phyloP scores from a whole-genome alignment of 2,113 vertebrate genomes.

The Xiphorhynchus elegans region DNA sequence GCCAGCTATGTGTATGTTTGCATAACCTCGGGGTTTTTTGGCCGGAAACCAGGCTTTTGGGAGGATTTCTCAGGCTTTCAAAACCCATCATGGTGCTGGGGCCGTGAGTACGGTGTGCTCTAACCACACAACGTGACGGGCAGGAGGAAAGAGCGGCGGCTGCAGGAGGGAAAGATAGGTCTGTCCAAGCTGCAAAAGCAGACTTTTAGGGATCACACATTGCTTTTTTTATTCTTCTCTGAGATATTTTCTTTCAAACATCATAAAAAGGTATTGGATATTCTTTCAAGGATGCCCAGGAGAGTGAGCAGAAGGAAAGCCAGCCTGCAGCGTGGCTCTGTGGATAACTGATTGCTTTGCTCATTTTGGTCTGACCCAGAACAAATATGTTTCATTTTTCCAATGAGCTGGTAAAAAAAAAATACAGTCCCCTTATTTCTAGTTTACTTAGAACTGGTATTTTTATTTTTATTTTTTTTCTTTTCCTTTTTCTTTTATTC shows the following conservation, averaged over 20 bases:
- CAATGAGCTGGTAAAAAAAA: conserved; percentile 61
- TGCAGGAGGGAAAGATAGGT: background rate
- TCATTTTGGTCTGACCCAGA: conserved; percentile 62
- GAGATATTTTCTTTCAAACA: conserved; percentile 42
- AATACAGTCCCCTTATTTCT: conserved; percentile 43
- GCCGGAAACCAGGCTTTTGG: conserved; percentile 58
- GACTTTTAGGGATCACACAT: conserved; percentile 47
- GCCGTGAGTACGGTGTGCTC: background rate
- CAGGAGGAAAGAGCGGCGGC: background rate
- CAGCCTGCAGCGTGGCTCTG: conserved; percentile 6
- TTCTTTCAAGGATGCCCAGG: conserved; percentile 46
- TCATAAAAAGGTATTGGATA: conserved; percentile 49
- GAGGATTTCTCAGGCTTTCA: conserved; percentile 63
- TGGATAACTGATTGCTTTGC: conserved; percentile 62
- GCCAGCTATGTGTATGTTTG: conserved; percentile 39
- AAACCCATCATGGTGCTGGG: background rate
- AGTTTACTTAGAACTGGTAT: conserved; percentile 25
- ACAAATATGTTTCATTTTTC: conserved; percentile 69
- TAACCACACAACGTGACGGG: background rate
- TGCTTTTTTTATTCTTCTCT: background rate
- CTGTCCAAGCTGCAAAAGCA: background rate
- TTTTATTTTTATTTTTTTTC: background rate
- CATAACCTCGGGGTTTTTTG: conserved; percentile 44
- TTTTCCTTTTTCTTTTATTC: background rate
- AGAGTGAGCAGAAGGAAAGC: conserved; percentile 20